Evolutionary conservation across 2,888 invertebrate genomes (phyloP), one percentile per base, ranked within the genome.

Genomic region (Vannuccia rotundouncinata): DNA sequence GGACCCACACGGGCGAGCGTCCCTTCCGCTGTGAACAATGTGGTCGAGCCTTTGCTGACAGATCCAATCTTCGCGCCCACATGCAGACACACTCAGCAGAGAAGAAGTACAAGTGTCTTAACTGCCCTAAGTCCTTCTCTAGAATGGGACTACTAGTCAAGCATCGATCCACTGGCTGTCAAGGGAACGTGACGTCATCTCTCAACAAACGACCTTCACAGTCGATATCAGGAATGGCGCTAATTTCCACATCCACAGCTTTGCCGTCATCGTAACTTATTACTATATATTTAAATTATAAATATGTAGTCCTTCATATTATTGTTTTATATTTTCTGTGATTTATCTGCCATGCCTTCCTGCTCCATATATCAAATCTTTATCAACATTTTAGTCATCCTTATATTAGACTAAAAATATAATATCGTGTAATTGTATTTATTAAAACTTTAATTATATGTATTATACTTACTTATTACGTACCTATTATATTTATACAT

Each of bases 1-100:
- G 97, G 78, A 97, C 97, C 0, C 97, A 98, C 89, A 97, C 97
- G 0, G 97, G 96, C 0, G 97, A 98, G 88, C 97, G 97, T 85
- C 97, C 97, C 0, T 81, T 77, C 66, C 25, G 73, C 27, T 81
- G 81, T 30, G 66, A 81, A 31, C 77, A 77, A n/a, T 81, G 81
- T 31, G 77, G 78, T 5, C 59, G 81, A 31, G 82, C 81, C n/a
- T 81, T 81, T 31, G 81, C 81, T 1, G 81, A 81, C 60, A 30
- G 81, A 10, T 81, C 81, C 17, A 81, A 81, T 74, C 80, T 81
- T 13, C 29, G 81, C 13, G 81, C 81, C 2, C 81, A 81, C 66
- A 82, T 81, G 29, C 81, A 81, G 80, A 81, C 81, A n/a, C 81
- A 81, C 75, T 59, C 66, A 29, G 73, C 31, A 13, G 31, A 78